Conservation (phyloP, 2,113 vertebrate genomes). For the Myiopsitta monachus region DNA sequence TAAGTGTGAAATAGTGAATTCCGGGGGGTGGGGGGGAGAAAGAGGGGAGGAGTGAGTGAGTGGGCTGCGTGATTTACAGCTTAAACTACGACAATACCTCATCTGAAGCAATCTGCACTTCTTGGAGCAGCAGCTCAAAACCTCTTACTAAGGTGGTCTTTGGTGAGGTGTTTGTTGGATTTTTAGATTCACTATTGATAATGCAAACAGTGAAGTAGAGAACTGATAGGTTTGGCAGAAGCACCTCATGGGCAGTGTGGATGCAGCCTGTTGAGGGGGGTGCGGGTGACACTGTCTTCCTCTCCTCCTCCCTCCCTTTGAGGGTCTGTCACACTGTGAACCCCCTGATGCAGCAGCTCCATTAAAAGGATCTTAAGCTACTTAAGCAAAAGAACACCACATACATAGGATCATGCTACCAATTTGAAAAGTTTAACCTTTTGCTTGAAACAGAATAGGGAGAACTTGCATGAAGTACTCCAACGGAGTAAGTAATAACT, state of each 20-base stretch:
- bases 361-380: background rate
- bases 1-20: background rate
- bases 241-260: background rate
- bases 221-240: background rate
- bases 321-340: background rate
- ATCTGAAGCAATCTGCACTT: background rate
- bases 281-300: background rate
- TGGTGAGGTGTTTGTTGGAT: background rate
- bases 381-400: background rate
- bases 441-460: background rate
- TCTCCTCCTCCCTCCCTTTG: background rate
- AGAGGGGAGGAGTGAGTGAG: too few relatives aligned
- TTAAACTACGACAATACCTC: too few relatives aligned
- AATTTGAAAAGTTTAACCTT: background rate
- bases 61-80: too few relatives aligned
- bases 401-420: background rate
- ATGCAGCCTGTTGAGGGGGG: background rate
- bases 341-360: background rate
- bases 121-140: background rate
- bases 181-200: background rate
- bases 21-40: too few relatives aligned
- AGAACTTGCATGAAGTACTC: background rate
- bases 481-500: background rate
- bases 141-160: background rate
- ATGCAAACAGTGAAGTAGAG: background rate